Percentiles rank a stretch among this genome's conserved stretches.
Conservation (phyloP, 1,140 invertebrate species). For the Hycleus phaleratus region DNA sequence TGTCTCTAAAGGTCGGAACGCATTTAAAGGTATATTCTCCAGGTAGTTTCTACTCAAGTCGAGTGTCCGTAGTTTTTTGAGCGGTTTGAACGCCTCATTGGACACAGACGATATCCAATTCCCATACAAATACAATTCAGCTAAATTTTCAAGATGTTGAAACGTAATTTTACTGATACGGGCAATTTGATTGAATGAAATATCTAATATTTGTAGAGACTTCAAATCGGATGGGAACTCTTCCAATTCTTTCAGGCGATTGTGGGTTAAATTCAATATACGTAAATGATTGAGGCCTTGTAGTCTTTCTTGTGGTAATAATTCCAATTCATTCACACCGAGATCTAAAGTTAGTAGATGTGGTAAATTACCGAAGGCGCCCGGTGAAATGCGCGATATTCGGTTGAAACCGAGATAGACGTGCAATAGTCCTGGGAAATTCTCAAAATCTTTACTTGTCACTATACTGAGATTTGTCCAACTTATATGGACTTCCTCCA, state of each 20-base stretch:
- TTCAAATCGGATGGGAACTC: constrained; percentile 73
- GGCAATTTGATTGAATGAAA: constrained; percentile 77
- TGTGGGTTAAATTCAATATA: constrained; percentile 73
- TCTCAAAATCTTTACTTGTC: constrained; percentile 79
- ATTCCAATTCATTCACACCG: constrained; percentile 74
- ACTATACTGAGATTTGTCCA: constrained; percentile 77
- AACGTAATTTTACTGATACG: constrained; percentile 69
- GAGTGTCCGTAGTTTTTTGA: constrained; percentile 69
- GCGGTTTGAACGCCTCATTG: constrained; percentile 67
- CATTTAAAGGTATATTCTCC: constrained; percentile 68
- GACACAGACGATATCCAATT: constrained; percentile 76
- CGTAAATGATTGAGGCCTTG: constrained; percentile 66
- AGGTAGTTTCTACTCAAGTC: constrained; percentile 81
- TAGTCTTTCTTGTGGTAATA: constrained; percentile 75
- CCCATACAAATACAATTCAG: constrained; percentile 68
- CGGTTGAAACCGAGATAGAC: constrained; percentile 67
- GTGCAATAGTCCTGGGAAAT: constrained; percentile 71
- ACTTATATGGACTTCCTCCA: constrained; percentile 74
- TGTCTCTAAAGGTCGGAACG: constrained; percentile 68
- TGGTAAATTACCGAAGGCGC: constrained; percentile 69
- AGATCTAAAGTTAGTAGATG: constrained; percentile 74
- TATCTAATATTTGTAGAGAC: constrained; percentile 67
- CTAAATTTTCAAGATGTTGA: constrained; percentile 62
- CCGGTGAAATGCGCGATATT: constrained; percentile 73
- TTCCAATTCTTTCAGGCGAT: constrained; percentile 72